phyloP scores from a whole-genome alignment of 1,140 invertebrate genomes.

The Sinonovacula constricta region DNA sequence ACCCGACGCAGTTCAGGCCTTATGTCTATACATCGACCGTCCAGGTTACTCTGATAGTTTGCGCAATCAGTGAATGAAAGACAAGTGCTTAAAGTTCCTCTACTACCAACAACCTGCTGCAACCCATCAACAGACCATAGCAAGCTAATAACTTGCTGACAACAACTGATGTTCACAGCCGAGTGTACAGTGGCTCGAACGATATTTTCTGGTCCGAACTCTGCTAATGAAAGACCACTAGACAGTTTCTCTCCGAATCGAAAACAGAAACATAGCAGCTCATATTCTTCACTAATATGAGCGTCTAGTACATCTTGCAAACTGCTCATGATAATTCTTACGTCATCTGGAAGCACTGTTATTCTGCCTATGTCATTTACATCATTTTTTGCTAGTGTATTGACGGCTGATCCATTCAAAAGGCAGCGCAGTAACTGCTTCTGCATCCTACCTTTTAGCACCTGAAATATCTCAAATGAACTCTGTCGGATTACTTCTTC shows the following conservation, averaged over 20 bases:
- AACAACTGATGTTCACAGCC: neutral
- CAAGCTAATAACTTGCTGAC: neutral
- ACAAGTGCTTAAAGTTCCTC: neutral
- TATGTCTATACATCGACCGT: conserved; percentile 25
- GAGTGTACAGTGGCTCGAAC: neutral
- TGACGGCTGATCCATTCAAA: neutral
- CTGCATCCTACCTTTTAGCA: neutral
- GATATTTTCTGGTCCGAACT: conserved; percentile 1
- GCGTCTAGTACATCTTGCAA: neutral
- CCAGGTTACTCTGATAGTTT: conserved; percentile 31
- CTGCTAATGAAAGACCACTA: neutral
- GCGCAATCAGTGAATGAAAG: conserved; percentile 21
- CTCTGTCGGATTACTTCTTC: neutral
- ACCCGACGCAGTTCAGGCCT: neutral
- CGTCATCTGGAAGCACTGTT: conserved; percentile 5
- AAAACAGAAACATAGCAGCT: neutral
- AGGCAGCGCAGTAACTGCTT: neutral
- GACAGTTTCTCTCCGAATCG: conserved; percentile 27
- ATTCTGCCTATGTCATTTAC: conserved; percentile 7
- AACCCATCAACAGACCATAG: conserved; percentile 1
- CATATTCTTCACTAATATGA: neutral
- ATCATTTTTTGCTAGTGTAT: conserved; percentile 16
- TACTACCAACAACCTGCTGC: conserved; percentile 1
- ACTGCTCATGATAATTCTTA: neutral
- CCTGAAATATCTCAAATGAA: neutral